Evolutionary conservation across 2,888 invertebrate genomes (phyloP).

Genomic region (Acrobasis consociella): DNA sequence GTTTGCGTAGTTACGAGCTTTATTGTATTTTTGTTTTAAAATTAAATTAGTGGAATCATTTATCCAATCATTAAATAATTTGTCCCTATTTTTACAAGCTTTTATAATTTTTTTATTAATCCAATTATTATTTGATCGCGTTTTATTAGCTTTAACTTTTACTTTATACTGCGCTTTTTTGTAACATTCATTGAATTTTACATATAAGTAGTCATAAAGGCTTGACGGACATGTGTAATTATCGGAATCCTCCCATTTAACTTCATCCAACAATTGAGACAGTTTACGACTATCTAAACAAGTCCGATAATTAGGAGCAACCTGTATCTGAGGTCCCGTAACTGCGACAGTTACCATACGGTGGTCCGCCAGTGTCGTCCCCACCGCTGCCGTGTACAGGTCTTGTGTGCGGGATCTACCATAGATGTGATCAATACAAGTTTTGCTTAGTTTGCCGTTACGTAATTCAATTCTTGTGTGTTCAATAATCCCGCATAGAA

Average conservation of each 20-base stretch:
- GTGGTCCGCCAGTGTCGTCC: not conserved
- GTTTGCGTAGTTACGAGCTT: conserved; percentile 26
- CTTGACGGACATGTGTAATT: conserved; percentile 3
- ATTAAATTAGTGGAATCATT: conserved; percentile 27
- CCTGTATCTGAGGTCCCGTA: not conserved
- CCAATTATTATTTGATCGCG: conserved; percentile 22
- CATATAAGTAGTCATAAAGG: conserved; percentile 11
- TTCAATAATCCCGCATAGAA: not conserved
- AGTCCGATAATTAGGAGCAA: no score
- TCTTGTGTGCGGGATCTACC: not conserved
- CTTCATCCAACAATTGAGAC: no score
- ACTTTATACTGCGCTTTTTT: conserved; percentile 11
- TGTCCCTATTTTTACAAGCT: conserved; percentile 27
- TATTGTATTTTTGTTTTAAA: conserved; percentile 22
- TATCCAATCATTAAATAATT: conserved; percentile 30
- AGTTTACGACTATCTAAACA: no score
- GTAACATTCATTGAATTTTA: conserved; percentile 16
- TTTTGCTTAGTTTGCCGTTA: not conserved
- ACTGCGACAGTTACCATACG: not conserved
- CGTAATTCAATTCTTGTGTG: not conserved
- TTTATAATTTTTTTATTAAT: conserved; percentile 26
- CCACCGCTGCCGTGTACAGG: not conserved
- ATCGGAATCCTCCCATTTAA: not conserved
- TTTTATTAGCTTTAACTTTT: not conserved
- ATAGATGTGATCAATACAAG: not conserved